Evolutionary conservation across 2,797 vertebrate species (phyloP).

Genomic region (Brachyrhaphis roseni): DNA sequence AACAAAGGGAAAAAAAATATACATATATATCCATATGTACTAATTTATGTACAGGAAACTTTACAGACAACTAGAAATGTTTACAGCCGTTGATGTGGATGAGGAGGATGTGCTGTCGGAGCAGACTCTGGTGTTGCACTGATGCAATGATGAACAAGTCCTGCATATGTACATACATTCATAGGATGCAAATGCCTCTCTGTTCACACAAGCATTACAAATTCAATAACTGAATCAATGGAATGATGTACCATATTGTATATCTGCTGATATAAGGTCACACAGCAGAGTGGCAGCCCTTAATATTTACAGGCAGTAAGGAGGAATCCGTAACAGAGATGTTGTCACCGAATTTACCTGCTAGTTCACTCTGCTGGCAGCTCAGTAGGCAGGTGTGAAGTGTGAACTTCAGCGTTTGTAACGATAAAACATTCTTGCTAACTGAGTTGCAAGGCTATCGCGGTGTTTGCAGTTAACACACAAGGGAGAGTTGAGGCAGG

Average conservation of each 20-base stretch:
- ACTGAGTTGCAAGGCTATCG: constrained; percentile 41
- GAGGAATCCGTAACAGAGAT: constrained; percentile 22
- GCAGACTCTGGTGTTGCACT: constrained; percentile 77
- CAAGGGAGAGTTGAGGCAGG: constrained; percentile 60
- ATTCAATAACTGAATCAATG: constrained; percentile 86
- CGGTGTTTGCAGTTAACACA: constrained; percentile 55
- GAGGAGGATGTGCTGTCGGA: constrained; percentile 85
- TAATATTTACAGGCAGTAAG: constrained; percentile 36
- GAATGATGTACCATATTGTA: constrained; percentile 79
- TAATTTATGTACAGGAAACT: constrained; percentile 87
- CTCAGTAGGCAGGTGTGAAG: constrained; percentile 57
- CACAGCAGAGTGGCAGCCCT: constrained; percentile 24
- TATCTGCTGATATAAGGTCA: constrained; percentile 28
- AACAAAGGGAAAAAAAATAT: constrained; percentile 87
- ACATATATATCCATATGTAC: constrained; percentile 82
- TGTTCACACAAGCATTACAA: constrained; percentile 84
- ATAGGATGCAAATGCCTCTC: constrained; percentile 92
- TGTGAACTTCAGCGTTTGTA: constrained; percentile 25
- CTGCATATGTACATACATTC: constrained; percentile 97
- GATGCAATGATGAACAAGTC: constrained; percentile 84
- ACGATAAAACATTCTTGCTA: constrained; percentile 9
- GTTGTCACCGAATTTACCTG: constrained; percentile 47
- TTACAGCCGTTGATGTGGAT: constrained; percentile 79
- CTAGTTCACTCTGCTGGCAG: constrained; percentile 28
- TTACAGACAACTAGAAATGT: constrained; percentile 88